Base-by-base conservation (phyloP, 2,888 invertebrate genomes). In the Caradrina clavipalpis region DNA sequence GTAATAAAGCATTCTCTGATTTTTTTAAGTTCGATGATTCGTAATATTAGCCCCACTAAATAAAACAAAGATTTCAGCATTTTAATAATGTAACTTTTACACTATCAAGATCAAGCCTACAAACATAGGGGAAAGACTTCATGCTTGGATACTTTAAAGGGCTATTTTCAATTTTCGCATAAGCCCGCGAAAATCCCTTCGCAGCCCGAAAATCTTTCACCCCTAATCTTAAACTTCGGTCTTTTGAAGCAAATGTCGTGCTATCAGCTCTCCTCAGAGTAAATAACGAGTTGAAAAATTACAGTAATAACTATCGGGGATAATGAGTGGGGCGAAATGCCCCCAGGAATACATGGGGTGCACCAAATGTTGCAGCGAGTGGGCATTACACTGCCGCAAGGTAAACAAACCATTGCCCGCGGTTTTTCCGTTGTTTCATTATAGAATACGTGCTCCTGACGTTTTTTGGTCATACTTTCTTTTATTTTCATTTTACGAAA, bases 201-300 rank as follows among this genome's bases (percentile, higher is more conserved):
- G 50, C 17, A 57, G 73, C 73, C 86, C 86, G 83, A 90, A 91
- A 91, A 92, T 90, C 91, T 89, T 90, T 88, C 91, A 88, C 90
- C 94, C 89, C 91, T 91, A 92, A 94, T 94, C 94, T 94, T 89
- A 89, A 92, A 93, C 67, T 81, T 90, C 84, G 88, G 86, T 88
- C 88, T 92, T 92, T 89, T 86, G 86, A 87, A 93, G 92, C 94
- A 94, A 95, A 95, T 94, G 94, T 93, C 94, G 90, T 87, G 94
- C 92, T 95, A 95, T 96, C 95, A 93, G 94, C 93, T 92, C 91
- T 91, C 86, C 91, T 93, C 95, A 93, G 94, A 94, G 95, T 95
- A 95, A 96, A 95, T 95, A 96, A 95, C 95, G 94, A 96, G 95
- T 95, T 96, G 96, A 95, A 96, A 96, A 95, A 96, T 96, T 95